Conservation (phyloP, 2,113 vertebrate genomes). For the Clarias macrocephalus region DNA sequence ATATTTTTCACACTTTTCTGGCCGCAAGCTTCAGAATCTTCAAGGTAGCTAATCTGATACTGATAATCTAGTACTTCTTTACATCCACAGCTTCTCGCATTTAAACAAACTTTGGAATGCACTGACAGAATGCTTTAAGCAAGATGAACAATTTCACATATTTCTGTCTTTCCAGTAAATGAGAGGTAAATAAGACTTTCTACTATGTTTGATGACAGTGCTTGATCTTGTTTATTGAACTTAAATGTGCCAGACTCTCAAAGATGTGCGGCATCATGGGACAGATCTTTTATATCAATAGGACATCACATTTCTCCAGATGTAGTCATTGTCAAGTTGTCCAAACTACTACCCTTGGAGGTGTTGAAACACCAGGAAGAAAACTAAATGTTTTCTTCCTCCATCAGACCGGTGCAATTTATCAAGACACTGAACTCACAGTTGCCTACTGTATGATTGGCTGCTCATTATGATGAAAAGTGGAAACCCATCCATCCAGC, state of each 20-base stretch:
- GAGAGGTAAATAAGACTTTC: not conserved
- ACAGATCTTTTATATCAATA: not conserved
- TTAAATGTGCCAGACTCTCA: not conserved
- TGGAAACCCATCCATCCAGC: not conserved
- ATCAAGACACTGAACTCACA: not conserved
- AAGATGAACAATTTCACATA: not conserved
- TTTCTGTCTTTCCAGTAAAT: not conserved
- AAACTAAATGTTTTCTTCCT: not conserved
- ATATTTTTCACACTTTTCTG: not conserved
- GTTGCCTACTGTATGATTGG: not conserved
- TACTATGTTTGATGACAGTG: not conserved
- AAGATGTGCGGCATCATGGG: not conserved
- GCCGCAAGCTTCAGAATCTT: not conserved
- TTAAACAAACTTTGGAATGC: not conserved
- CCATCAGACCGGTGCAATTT: not conserved
- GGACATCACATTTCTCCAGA: not conserved
- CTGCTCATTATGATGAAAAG: not conserved
- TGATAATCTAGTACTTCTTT: not conserved
- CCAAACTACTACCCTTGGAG: not conserved
- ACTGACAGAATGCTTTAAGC: not conserved
- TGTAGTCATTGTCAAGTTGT: not conserved
- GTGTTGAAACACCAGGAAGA: not conserved
- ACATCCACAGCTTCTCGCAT: not conserved
- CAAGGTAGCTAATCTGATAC: not conserved
- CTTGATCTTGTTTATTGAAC: not conserved